Base-by-base conservation (phyloP, 2,113 vertebrate genomes). In the Calypte anna region DNA sequence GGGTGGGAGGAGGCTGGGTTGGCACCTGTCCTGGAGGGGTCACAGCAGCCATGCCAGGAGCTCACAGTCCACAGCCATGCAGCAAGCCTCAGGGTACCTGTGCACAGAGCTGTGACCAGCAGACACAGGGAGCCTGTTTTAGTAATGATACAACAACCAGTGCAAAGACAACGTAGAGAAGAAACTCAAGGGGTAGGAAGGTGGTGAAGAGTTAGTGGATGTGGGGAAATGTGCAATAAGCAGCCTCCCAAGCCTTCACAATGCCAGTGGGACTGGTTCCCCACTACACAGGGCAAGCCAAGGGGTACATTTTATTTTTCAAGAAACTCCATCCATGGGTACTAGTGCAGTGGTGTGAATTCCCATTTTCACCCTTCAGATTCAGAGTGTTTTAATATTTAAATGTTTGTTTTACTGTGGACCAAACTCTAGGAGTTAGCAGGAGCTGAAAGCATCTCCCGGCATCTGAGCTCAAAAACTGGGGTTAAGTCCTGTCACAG, bases 371-470 rank as follows among this genome's bases (percentile, higher is more conserved):
- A 89, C 36, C 62, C 84, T 92, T 89, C 54, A 64, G 72, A 84
- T 69, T 64, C 83, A 93, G 81, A 95, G 92, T 96, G 94, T 91
- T 96, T 95, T 96, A 95, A 92, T 96, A 95, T 96, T 92, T 91
- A 93, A 92, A 62, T 95, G 82, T 82, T 89, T 93, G 78, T 93
- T 93, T 93, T 95, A 87, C 67, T 78, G 93, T 96, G 96, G 96
- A 96, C 96, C 96, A 97, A 98, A 97, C 89, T 78, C 91, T 89
- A 91, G 96, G 70, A 75, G 63, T 86, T 91, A 96, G 90, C 55
- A 95, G 82, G 85, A 93, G 83, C 82, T 81, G 83, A 96, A 93
- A 79, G 46, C 83, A 86, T 76, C 58, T 77, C 72, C 77, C 68
- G 63, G 27, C 68, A 72, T 88, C 61, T 6, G 4, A 93, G 70